These are phyloP conservation scores for Subacronicta megacephala DNA, from an alignment of 2,888 invertebrate species.

Conservation along the genomic window DNA sequence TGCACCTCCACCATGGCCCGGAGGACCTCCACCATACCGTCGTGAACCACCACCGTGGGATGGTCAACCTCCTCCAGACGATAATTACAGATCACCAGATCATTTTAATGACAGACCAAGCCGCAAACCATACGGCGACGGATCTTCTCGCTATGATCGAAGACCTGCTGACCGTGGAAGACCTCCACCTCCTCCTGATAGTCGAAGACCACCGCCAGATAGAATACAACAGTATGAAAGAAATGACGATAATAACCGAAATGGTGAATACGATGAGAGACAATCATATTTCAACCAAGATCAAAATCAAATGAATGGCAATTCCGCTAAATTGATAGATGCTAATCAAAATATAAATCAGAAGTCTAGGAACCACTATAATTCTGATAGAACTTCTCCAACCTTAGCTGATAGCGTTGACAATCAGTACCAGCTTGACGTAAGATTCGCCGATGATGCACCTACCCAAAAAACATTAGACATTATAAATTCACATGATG, in stretches of 20 bases:
- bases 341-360: not conserved
- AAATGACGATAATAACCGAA: conserved; percentile 9
- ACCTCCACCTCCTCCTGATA: not conserved
- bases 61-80: conserved; percentile 15
- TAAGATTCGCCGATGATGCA: conserved; percentile 39
- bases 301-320: conserved; percentile 3
- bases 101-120: conserved; percentile 8
- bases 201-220: conserved; percentile 10
- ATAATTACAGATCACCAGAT: conserved; percentile 3
- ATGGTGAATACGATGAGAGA: conserved; percentile 8
- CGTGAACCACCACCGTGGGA: conserved; percentile 24
- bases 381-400: conserved; percentile 5
- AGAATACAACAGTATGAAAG: conserved; percentile 5
- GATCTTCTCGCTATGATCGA: conserved; percentile 5
- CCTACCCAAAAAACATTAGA: conserved; percentile 2
- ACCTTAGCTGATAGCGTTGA: conserved; percentile 20
- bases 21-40: conserved; percentile 24
- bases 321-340: conserved; percentile 12
- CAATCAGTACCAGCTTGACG: conserved; percentile 36
- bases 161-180: conserved; percentile 2
- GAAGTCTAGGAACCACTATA: not conserved
- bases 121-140: conserved; percentile 7
- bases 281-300: conserved; percentile 3
- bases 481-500: conserved; percentile 6
- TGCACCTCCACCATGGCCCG: conserved; percentile 30